Evolutionary conservation across 2,888 invertebrate species (phyloP).

Genomic region (Hololepta plana): DNA sequence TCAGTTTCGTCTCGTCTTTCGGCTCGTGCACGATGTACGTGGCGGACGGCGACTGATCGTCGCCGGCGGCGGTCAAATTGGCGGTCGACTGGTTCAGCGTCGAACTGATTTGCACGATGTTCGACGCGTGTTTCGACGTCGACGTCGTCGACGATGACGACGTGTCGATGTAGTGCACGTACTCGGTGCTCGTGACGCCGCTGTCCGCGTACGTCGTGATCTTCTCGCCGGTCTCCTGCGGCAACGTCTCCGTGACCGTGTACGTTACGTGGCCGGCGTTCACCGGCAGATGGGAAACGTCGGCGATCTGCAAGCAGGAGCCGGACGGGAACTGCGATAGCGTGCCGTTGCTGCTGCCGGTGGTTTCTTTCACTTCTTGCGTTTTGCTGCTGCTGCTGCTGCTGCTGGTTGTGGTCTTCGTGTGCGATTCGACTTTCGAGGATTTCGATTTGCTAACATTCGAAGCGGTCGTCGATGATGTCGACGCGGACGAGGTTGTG

Average conservation of each 20-base stretch:
- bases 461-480: slow-evolving; percentile 10
- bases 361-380: slow-evolving; percentile 10
- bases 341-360: slow-evolving; percentile 15
- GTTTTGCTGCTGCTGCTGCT: slow-evolving; percentile 10
- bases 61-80: slow-evolving; percentile 17
- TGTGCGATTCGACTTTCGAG: slow-evolving; percentile 13
- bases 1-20: slow-evolving; percentile 20
- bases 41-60: slow-evolving; percentile 18
- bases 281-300: slow-evolving; percentile 25
- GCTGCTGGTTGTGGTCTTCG: slow-evolving; percentile 3
- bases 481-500: slow-evolving; percentile 14
- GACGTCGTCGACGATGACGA: slow-evolving; percentile 15
- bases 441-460: no score
- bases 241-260: slow-evolving; percentile 23
- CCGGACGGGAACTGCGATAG: slow-evolving; percentile 22
- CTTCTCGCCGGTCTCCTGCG: slow-evolving; percentile 24
- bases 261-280: slow-evolving; percentile 20
- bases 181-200: slow-evolving; percentile 22
- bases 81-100: slow-evolving; percentile 21
- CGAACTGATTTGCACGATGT: slow-evolving; percentile 24
- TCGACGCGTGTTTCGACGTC: slow-evolving; percentile 14
- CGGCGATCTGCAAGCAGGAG: slow-evolving; percentile 24
- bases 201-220: slow-evolving; percentile 22
- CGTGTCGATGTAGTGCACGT: slow-evolving; percentile 19
- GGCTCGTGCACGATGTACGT: slow-evolving; percentile 27